Evolutionary conservation across 2,888 invertebrate genomes (phyloP), one percentile per base, ranked within the genome.

Genomic region (Dermolepida albohirtum): DNA sequence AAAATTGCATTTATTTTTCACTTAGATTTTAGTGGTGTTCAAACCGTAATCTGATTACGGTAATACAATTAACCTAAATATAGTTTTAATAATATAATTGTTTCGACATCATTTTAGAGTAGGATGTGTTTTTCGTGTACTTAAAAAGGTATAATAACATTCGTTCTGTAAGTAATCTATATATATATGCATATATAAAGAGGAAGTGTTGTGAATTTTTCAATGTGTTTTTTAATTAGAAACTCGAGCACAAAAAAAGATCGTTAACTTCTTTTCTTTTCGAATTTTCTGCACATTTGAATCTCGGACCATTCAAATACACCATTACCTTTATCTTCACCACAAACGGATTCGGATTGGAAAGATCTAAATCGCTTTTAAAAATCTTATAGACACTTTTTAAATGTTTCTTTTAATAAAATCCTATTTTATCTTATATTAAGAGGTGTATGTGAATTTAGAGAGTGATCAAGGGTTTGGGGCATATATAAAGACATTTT

Each of bases 1-100:
- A 64, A 50, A 64, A 52, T 55, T 64, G 64, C 64, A 64, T 64
- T 64, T 64, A 64, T 64, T 64, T 64, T 14, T 43, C 11, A 43
- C 40, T 64, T 63, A 57, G 57, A 22, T 44, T 40, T 44, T 57
- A 59, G 59, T 44, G 22, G 29, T 29, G n/a, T 41, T 39, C 17
- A 16, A 7, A 4, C 16, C 44, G 44, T 59, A 59, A 59, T 59
- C 17, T 7, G 17, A 44, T 34, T 59, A 59, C 44, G 59, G 29
- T 27, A 29, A 27, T 41, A 43, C 27, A n/a, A 57, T n/a, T 59
- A 17, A 59, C 16, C 39, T 54, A 54, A 22, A 14, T 59, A 47
- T 47, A 47, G 12, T 16, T 47, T 47, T 44, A 44, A 22, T 17
- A 27, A n/a, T 44, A 43, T 47, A 10, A 41, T 40, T 44, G 44